A percentile compares a stretch with the other conserved stretches of the same genome.
Conservation (phyloP, 2,113 vertebrate genomes). For the Ophthalmolycus amberensis region DNA sequence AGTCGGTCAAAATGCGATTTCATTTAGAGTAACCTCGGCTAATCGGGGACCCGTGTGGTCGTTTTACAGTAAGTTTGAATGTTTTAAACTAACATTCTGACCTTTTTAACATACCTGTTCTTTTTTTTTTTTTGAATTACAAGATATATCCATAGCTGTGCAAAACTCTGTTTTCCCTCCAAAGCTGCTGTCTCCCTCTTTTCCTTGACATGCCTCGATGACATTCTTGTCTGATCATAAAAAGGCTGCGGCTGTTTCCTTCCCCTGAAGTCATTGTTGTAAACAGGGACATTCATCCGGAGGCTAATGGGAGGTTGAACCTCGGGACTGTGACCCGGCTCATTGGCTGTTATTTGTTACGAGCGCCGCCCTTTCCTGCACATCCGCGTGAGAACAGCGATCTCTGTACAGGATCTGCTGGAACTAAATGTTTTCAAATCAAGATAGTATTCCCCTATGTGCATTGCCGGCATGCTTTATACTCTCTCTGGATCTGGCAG, state of each 20-base stretch:
- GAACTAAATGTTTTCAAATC: conserved; percentile 83
- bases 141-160: not conserved
- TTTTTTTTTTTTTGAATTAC: too few relatives aligned
- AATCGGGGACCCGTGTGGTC: too few relatives aligned
- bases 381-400: conserved; percentile 79
- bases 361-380: conserved; percentile 64
- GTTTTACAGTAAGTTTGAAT: too few relatives aligned
- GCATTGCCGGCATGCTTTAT: conserved; percentile 79
- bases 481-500: conserved; percentile 58
- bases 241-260: conserved; percentile 16
- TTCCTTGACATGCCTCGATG: conserved; percentile 24
- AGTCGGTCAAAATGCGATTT: not conserved
- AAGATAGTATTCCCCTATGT: conserved; percentile 81
- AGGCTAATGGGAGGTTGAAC: conserved; percentile 31
- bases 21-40: too few relatives aligned
- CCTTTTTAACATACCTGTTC: not conserved
- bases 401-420: conserved; percentile 79
- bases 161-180: conserved; percentile 17
- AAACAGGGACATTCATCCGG: conserved; percentile 44
- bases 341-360: conserved; percentile 46
- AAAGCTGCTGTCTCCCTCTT: not conserved
- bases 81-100: too few relatives aligned
- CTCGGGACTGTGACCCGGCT: conserved; percentile 24
- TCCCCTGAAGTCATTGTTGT: conserved; percentile 25
- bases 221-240: conserved; percentile 28